A percentile compares a stretch with the other conserved stretches of the same genome.
These are phyloP conservation scores for Venustaconcha ellipsiformis DNA, from an alignment of 1,140 invertebrate species.

Conservation along the genomic window DNA sequence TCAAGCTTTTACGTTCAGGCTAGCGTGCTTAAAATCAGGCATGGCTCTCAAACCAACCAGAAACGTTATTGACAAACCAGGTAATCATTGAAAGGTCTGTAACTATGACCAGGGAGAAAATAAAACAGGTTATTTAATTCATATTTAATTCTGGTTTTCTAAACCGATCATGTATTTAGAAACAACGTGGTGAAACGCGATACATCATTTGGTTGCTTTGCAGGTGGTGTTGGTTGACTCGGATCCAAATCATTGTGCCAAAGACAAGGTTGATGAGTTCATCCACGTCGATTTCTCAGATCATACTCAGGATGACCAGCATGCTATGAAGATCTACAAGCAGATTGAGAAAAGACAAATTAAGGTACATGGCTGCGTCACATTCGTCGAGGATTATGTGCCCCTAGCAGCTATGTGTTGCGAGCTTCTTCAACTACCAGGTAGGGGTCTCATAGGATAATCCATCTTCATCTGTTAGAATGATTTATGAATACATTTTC, in stretches of 20 bases:
- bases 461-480: too few species aligned
- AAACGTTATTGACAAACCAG: too few species aligned
- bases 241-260: slow-evolving; percentile 12
- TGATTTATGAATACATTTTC: too few species aligned
- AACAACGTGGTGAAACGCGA: too few species aligned
- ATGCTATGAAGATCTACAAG: slow-evolving; percentile 37
- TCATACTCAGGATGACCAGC: slow-evolving; percentile 26
- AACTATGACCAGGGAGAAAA: too few species aligned
- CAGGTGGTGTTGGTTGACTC: slow-evolving; percentile 50
- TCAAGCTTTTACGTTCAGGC: too few species aligned
- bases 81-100: too few species aligned
- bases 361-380: slow-evolving; percentile 38
- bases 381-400: slow-evolving; percentile 47
- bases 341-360: slow-evolving; percentile 11
- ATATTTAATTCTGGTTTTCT: too few species aligned
- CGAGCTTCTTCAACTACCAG: slow-evolving; percentile 17
- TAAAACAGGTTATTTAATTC: too few species aligned
- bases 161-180: too few species aligned
- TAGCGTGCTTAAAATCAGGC: too few species aligned
- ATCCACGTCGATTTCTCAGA: slow-evolving; percentile 36
- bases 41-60: too few species aligned
- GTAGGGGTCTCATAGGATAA: background rate
- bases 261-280: slow-evolving; percentile 18
- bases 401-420: slow-evolving; percentile 37
- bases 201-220: background rate